Evolutionary conservation across 2,888 invertebrate species (phyloP), one percentile per base, ranked within the genome.

Genomic region (Automeris io): DNA sequence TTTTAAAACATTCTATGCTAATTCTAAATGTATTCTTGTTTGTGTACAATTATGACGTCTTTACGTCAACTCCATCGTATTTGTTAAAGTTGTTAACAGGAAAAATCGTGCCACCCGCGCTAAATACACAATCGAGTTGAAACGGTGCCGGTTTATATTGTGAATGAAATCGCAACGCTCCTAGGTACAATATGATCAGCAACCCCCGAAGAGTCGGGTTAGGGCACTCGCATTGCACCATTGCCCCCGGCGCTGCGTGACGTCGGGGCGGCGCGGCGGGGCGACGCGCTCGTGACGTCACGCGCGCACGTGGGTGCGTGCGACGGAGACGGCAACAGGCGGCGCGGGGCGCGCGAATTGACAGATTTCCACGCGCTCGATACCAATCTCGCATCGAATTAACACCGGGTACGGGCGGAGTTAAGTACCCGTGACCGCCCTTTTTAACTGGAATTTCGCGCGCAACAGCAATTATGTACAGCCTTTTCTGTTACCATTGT

Each of bases 351-450:
- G 69, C 74, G 70, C 74, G 70, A 74, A 73, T 73, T 77, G 71
- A 77, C 77, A 76, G 74, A 72, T 75, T 70, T 74, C 69, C 68
- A 66, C 73, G 63, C 80, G 79, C 70, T 80, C 79, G 74, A 81
- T 81, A 80, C 77, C n/a, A 63, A 78, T 79, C 79, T 78, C 65
- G 72, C 70, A 74, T 72, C 63, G 70, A 67, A 75, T 75, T 79
- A 77, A 68, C 62, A 66, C n/a, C 23, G 37, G 37, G 11, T 23
- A 22, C 22, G 18, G 22, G 61, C 51, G 52, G 49, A 61, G 67
- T 64, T 63, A 64, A 67, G 66, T 51, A 53, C 57, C 53, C 58
- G 56, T 60, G 54, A 58, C 61, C 61, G 61, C 52, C 53, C 56
- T 13, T 29, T 9, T 21, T 13, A 29, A 37, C 22, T 5, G 11